Conservation (phyloP, 2,797 vertebrate genomes). For the Scyliorhinus canicula region DNA sequence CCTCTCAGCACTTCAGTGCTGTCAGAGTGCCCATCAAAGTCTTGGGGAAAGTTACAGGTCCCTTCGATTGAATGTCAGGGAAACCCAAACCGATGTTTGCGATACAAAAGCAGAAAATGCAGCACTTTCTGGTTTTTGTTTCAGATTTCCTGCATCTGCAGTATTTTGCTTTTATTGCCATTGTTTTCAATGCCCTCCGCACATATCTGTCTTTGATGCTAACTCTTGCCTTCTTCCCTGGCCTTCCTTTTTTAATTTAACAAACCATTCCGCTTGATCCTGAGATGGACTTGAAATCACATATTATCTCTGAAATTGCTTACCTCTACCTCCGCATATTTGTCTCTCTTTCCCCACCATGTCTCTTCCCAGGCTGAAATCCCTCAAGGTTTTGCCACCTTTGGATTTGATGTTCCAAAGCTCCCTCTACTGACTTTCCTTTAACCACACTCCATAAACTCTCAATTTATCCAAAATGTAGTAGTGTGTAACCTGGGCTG, state of each 20-base stretch:
- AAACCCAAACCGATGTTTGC: background rate
- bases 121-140: too few species aligned
- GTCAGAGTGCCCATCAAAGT: background rate
- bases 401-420: background rate
- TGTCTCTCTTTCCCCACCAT: background rate
- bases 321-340: background rate
- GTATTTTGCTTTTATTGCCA: background rate
- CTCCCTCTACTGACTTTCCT: background rate
- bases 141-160: too few species aligned
- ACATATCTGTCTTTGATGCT: background rate
- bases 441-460: background rate
- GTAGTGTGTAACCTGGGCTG: background rate
- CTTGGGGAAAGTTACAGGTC: background rate
- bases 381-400: background rate
- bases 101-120: background rate
- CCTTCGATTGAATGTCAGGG: background rate
- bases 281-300: background rate
- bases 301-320: background rate
- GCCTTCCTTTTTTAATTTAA: background rate
- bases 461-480: background rate
- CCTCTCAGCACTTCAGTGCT: background rate
- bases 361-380: background rate
- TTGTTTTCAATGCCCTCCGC: background rate
- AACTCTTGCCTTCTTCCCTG: background rate
- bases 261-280: background rate